Base-by-base conservation (phyloP, 2,113 vertebrate genomes). In the Mugil cephalus region DNA sequence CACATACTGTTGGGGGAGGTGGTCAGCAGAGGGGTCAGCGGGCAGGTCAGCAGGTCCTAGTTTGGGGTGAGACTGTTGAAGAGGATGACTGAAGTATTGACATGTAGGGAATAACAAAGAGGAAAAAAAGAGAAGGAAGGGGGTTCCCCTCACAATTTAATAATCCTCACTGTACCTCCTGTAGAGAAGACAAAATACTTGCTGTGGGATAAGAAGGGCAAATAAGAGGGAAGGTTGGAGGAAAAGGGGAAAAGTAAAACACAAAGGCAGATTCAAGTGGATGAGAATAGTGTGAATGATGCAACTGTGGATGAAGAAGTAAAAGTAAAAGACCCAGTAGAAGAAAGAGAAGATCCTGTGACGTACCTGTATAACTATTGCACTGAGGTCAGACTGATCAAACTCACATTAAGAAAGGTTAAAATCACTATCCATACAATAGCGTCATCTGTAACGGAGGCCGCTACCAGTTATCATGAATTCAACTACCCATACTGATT, bases 1-100 rank as follows among this genome's bases (percentile, higher is more conserved):
- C 68, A 71, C 62, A 78, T 76, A 73, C 77, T 89, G 77, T 77
- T 59, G 82, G 88, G 84, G 89, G 81, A 67, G 86, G 61, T 67
- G 82, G 81, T 91, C 84, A 83, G 75, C 42, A 65, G 69, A 86
- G 53, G 69, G 62, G 68, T 91, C 93, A 84, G 0, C 0, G 67
- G 70, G 52, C 69, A 46, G 82, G 88, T 85, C 84, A 86, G 56
- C 64, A 77, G 84, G 84, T 85, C 77, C 42, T 64, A 52, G 72
- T 82, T 83, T 75, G 36, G 73, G 40, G 43, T 56, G 47, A 77
- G 21, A 24, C 66, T 84, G 63, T 52, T 56, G 38, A 64, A 55
- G 67, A 73, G 63, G 43, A 63, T 82, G 85, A 75, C 54, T 72
- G 62, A 87, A 71, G 55, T 35, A 21, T 14, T 48, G 58, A 78